phyloP scores from a whole-genome alignment of 2,888 invertebrate genomes.

The Rotaria macrura region DNA sequence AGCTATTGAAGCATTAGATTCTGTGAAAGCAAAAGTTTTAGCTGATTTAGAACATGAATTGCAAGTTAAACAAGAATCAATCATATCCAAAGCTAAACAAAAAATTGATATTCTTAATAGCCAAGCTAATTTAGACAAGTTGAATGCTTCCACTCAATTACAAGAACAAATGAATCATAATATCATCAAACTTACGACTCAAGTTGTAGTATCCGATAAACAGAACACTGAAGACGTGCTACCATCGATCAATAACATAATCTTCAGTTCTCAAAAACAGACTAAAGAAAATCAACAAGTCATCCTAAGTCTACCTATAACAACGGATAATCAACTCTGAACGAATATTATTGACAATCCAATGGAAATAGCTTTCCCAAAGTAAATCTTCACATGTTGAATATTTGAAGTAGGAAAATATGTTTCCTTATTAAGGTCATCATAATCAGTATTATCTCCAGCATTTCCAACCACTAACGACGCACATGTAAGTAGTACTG shows the following conservation, averaged over 20 bases:
- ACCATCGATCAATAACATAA: background rate
- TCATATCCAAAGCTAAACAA: background rate
- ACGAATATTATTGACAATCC: background rate
- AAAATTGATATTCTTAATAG: background rate
- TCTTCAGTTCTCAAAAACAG: background rate
- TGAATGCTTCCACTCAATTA: background rate
- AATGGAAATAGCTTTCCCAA: background rate
- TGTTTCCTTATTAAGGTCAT: background rate
- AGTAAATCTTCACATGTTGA: background rate
- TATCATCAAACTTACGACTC: background rate
- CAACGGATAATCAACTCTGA: background rate
- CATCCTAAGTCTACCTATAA: background rate
- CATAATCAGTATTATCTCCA: background rate
- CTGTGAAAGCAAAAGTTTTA: background rate
- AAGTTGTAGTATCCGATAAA: background rate
- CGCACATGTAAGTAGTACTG: background rate
- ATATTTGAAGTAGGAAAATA: background rate
- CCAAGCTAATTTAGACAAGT: background rate
- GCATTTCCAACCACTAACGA: background rate
- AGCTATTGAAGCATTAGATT: background rate
- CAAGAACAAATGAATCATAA: background rate
- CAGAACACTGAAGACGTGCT: background rate
- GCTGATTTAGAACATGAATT: background rate
- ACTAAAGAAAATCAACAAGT: background rate
- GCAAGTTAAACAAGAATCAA: background rate